Conservation (phyloP, 2,113 vertebrate genomes). For the Aegithalos caudatus region DNA sequence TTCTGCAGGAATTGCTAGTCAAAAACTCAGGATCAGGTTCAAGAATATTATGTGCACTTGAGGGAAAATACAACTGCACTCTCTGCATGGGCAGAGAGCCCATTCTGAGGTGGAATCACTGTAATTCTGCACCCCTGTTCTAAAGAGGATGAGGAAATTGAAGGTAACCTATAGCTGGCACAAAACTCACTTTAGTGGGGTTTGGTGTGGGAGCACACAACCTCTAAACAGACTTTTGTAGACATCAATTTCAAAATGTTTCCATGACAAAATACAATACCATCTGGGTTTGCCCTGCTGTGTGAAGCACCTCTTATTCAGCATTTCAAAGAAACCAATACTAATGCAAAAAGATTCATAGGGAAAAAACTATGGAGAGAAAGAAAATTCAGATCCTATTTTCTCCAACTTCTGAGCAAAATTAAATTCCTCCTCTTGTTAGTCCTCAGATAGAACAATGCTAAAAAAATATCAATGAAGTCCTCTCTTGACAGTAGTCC, state of each 20-base stretch:
- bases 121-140: neutral
- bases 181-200: neutral
- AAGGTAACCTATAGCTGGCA: neutral
- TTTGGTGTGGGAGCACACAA: fast-evolving
- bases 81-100: neutral
- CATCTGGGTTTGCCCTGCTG: neutral
- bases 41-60: neutral
- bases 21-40: neutral
- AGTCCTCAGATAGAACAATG: neutral
- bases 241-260: neutral
- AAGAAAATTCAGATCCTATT: neutral
- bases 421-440: neutral
- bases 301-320: neutral
- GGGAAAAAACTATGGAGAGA: neutral
- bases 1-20: neutral
- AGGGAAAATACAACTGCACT: neutral
- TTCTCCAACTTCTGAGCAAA: neutral
- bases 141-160: neutral
- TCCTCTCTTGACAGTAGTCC: neutral
- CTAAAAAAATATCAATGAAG: neutral
- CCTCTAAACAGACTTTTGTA: neutral
- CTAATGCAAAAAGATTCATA: neutral
- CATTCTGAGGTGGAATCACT: neutral
- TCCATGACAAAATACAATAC: neutral
- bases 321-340: neutral